Base-by-base conservation (phyloP, 2,888 invertebrate species). In the Digitonthophagus gazella region DNA sequence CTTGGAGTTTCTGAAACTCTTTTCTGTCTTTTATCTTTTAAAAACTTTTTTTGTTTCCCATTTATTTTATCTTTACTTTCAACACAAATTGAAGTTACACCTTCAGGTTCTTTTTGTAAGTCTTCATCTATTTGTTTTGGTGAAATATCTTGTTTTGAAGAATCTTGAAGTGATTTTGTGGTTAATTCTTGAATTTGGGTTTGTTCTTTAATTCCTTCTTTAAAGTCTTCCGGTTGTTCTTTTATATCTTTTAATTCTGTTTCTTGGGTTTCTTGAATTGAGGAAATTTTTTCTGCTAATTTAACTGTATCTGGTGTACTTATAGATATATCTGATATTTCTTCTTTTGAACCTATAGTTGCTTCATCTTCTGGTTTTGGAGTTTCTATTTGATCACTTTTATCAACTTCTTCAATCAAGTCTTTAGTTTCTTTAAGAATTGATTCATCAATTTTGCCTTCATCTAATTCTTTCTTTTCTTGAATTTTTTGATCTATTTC, bases 381-480 rank as follows among this genome's bases (percentile, higher is more conserved):
- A 56, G 73, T 72, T 65, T 74, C 72, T 14, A 66, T 71, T n/a
- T 66, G 67, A 61, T 64, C 64, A 28, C 22, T 66, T 67, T 72
- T 69, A 20, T 67, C 72, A 6, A 16, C 66, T 69, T 67, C 64
- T n/a, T n/a, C n/a, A n/a, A n/a, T n/a, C n/a, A n/a, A n/a, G n/a
- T n/a, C n/a, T n/a, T n/a, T 61, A n/a, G 8, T 64, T 56, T 22
- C 58, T 64, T 70, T 57, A 8, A 66, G 18, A 3, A n/a, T n/a
- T n/a, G n/a, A n/a, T n/a, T 54, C 67, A 28, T 73, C 70, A 61
- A 6, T 8, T n/a, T 14, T 54, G 19, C 15, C 56, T 67, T 67
- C 71, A 67, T 72, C 73, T 55, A 64, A 68, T 14, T 71, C 55
- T 58, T 69, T 19, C 4, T 65, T 8, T 67, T 73, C 67, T 6